Evolutionary conservation across 2,888 invertebrate species (phyloP).

Genomic region (Dasypogon diadema): DNA sequence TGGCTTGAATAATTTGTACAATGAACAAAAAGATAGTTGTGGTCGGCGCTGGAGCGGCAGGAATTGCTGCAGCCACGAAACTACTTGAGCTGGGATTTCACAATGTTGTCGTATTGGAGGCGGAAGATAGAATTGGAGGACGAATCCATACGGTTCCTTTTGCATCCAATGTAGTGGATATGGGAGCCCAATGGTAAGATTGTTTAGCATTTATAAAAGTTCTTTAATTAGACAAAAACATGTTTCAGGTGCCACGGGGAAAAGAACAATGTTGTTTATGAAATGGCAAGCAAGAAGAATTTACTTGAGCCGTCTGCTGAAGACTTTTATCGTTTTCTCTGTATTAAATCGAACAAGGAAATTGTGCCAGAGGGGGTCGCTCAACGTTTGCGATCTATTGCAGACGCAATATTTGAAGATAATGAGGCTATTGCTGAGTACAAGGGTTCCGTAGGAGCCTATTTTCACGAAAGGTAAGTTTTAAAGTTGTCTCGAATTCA

Average conservation of each 20-base stretch:
- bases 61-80: conserved; percentile 66
- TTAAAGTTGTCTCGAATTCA: too few species aligned
- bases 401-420: conserved; percentile 65
- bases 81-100: conserved; percentile 67
- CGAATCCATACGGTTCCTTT: conserved; percentile 72
- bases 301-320: conserved; percentile 62
- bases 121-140: conserved; percentile 75
- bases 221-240: too few species aligned
- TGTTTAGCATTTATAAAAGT: too few species aligned
- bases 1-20: neutral
- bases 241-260: conserved; percentile 76
- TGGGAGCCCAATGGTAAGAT: conserved; percentile 81
- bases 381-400: conserved; percentile 64
- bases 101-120: conserved; percentile 73
- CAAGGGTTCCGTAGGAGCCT: conserved; percentile 65
- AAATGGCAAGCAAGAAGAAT: conserved; percentile 67
- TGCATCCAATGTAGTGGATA: conserved; percentile 74
- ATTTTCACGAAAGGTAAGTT: conserved; percentile 61
- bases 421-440: conserved; percentile 61
- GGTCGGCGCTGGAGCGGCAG: conserved; percentile 67
- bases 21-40: conserved; percentile 62
- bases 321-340: conserved; percentile 62
- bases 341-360: conserved; percentile 66
- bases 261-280: conserved; percentile 73
- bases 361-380: conserved; percentile 64